A percentile compares a stretch with the other conserved stretches of the same genome.
Conservation (phyloP, 2,797 vertebrate species). For the Sylvia borin region DNA sequence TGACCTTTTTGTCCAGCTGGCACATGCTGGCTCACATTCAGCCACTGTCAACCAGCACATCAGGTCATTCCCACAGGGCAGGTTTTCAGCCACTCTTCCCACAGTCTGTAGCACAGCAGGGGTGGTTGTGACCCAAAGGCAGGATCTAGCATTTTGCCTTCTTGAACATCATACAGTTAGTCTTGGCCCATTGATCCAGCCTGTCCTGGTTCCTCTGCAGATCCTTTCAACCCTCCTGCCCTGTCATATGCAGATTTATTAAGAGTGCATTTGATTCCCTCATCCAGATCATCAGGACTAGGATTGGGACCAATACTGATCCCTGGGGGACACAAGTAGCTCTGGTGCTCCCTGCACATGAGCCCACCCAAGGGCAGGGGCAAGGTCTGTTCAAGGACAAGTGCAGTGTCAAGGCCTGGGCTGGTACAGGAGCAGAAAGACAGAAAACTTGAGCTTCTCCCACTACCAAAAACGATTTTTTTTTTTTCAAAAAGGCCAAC, state of each 20-base stretch:
- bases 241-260: neutral
- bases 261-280: neutral
- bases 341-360: too few species aligned
- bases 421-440: neutral
- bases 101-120: neutral
- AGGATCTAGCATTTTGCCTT: neutral
- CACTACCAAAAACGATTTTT: too few species aligned
- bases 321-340: too few species aligned
- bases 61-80: neutral
- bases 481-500: too few species aligned
- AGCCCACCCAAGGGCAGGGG: rapidly evolving
- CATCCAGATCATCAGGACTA: neutral
- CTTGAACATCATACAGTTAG: neutral
- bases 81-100: neutral
- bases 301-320: neutral
- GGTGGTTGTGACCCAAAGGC: neutral
- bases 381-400: too few species aligned
- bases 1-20: neutral
- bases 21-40: rapidly evolving
- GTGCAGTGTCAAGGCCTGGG: neutral
- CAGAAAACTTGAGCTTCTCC: neutral
- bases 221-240: neutral
- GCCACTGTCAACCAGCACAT: neutral
- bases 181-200: neutral
- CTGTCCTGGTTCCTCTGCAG: neutral